phyloP scores from a whole-genome alignment of 2,888 invertebrate genomes.

The Schizaphis graminum region DNA sequence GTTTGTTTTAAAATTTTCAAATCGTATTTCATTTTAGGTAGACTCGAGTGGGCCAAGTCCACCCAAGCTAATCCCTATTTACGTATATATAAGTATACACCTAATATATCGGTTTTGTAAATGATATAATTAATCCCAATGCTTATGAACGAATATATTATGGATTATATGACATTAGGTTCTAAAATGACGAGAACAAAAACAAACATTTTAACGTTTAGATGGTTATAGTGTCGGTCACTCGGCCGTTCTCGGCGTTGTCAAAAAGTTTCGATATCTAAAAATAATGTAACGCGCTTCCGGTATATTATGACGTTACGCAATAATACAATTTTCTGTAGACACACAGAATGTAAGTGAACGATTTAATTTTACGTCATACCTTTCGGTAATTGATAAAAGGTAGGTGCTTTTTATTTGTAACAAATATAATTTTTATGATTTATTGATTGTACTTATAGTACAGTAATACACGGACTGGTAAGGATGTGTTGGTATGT shows the following conservation, averaged over 20 bases:
- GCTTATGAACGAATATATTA: neutral
- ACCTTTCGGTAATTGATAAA: neutral
- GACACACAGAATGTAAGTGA: neutral
- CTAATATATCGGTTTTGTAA: neutral
- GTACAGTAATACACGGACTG: neutral
- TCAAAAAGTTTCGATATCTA: neutral
- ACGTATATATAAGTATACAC: neutral
- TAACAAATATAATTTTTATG: neutral
- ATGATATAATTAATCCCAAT: neutral
- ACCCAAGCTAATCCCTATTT: too few relatives aligned
- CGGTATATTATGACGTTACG: neutral
- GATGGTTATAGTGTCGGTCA: neutral
- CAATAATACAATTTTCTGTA: neutral
- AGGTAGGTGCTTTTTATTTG: neutral
- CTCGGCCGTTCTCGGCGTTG: neutral
- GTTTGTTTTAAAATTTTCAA: too few relatives aligned
- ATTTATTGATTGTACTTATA: too few relatives aligned
- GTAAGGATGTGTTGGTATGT: neutral
- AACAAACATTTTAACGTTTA: neutral
- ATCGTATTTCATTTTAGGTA: too few relatives aligned
- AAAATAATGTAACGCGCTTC: neutral
- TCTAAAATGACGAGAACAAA: neutral
- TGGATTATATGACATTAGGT: neutral
- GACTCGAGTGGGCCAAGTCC: too few relatives aligned
- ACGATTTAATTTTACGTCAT: neutral